Evolutionary conservation across 2,113 vertebrate genomes (phyloP).

Genomic region (Phrynosoma blainvillii): DNA sequence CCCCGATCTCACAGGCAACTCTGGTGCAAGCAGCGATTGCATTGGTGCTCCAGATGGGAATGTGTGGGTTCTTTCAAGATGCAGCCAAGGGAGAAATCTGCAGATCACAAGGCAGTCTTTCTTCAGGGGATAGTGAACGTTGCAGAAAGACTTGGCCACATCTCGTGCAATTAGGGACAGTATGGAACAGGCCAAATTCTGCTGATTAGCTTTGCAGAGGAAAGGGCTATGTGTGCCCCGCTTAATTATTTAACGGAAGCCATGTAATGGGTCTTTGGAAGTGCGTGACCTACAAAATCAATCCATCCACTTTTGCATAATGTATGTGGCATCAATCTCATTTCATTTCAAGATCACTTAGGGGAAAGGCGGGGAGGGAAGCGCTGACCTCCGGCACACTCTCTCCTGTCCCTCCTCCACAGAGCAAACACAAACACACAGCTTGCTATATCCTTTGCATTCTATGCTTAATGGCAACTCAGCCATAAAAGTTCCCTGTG

Average conservation of each 20-base stretch:
- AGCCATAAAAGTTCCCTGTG: slow-evolving; percentile 1
- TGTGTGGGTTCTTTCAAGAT: no score
- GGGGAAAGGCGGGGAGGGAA: background rate
- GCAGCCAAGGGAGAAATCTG: background rate
- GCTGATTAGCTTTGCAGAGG: slow-evolving; percentile 26
- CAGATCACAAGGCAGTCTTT: background rate
- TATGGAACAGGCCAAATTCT: background rate
- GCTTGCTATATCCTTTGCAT: slow-evolving; percentile 29
- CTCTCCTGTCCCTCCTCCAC: background rate
- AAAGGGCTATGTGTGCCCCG: background rate
- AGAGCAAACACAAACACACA: slow-evolving; percentile 8
- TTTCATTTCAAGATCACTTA: slow-evolving; percentile 54
- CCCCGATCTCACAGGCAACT: no score
- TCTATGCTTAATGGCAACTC: slow-evolving; percentile 14
- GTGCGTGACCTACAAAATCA: slow-evolving; percentile 52
- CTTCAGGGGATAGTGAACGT: background rate
- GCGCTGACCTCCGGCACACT: background rate
- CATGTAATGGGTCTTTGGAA: slow-evolving; percentile 51
- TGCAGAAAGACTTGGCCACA: slow-evolving; percentile 1
- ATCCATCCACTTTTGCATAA: slow-evolving; percentile 64
- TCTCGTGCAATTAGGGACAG: background rate
- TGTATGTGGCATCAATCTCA: slow-evolving; percentile 56
- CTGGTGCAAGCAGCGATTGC: no score
- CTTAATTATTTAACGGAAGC: slow-evolving; percentile 68
- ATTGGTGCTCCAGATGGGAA: no score